Conservation (phyloP, 2,113 vertebrate genomes). For the Petroica traversi region DNA sequence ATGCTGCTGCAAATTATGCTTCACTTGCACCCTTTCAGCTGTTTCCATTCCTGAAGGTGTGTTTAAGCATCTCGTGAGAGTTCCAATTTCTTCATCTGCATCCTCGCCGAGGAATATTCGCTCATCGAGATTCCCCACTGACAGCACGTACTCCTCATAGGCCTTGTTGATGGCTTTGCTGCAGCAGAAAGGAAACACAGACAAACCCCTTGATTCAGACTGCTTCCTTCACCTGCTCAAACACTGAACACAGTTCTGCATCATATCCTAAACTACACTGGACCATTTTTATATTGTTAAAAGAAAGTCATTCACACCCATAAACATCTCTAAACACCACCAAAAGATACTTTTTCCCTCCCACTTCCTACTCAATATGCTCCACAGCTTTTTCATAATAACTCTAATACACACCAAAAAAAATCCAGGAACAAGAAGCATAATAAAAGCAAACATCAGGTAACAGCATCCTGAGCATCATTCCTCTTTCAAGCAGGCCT, state of each 20-base stretch:
- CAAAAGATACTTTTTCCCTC: background rate
- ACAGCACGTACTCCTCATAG: conserved; percentile 90
- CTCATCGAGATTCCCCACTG: conserved; percentile 89
- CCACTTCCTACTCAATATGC: background rate
- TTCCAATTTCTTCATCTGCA: conserved; percentile 88
- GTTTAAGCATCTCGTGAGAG: conserved; percentile 78
- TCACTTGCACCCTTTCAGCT: conserved; percentile 71
- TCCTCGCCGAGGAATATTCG: conserved; percentile 90
- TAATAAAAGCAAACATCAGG: background rate
- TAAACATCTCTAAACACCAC: background rate
- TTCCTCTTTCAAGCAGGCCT: background rate
- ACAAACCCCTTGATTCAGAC: background rate
- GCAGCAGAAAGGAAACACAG: background rate
- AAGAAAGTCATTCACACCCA: background rate
- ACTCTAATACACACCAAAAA: background rate
- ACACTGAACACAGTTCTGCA: background rate
- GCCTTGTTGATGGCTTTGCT: conserved; percentile 89
- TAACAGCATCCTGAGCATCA: background rate
- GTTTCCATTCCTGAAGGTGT: conserved; percentile 74
- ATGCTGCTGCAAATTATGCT: conserved; percentile 77
- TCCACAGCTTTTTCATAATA: background rate
- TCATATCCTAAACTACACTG: background rate
- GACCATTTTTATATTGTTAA: background rate
- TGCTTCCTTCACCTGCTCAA: background rate
- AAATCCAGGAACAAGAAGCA: background rate